phyloP scores from a whole-genome alignment of 1,140 invertebrate species.

The Mycetomoellerius zeteki region DNA sequence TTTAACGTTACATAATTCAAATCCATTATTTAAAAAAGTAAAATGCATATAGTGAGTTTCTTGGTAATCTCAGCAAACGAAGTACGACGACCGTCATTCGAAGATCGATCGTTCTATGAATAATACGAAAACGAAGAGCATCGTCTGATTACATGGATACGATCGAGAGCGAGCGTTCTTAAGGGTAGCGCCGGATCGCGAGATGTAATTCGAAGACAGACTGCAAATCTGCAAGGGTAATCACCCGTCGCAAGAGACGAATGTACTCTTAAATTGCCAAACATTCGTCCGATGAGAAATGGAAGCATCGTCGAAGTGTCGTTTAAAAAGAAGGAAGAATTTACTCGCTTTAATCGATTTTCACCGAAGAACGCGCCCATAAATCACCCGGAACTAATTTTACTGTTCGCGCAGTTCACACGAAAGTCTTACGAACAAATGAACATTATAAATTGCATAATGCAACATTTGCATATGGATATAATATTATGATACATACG shows the following conservation, averaged over 20 bases:
- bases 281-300: conserved; percentile 63
- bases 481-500: conserved; percentile 14
- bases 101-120: conserved; percentile 59
- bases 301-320: conserved; percentile 53
- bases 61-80: conserved; percentile 9
- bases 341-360: conserved; percentile 61
- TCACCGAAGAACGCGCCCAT: conserved; percentile 58
- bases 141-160: conserved; percentile 43
- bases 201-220: conserved; percentile 38
- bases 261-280: conserved; percentile 66
- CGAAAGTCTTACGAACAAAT: conserved; percentile 23
- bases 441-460: conserved; percentile 21
- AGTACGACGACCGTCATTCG: neutral
- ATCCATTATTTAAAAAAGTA: neutral
- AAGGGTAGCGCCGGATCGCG: conserved; percentile 1
- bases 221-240: conserved; percentile 61
- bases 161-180: conserved; percentile 16
- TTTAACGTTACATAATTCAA: neutral
- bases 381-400: conserved; percentile 61
- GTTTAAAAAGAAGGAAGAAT: conserved; percentile 54
- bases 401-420: neutral
- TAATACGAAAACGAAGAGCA: conserved; percentile 60
- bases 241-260: conserved; percentile 55
- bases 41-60: neutral
- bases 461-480: conserved; percentile 46